A percentile compares a stretch with the other conserved stretches of the same genome.
Conservation (phyloP, 2,113 vertebrate genomes). For the Dryoscopus gambensis region DNA sequence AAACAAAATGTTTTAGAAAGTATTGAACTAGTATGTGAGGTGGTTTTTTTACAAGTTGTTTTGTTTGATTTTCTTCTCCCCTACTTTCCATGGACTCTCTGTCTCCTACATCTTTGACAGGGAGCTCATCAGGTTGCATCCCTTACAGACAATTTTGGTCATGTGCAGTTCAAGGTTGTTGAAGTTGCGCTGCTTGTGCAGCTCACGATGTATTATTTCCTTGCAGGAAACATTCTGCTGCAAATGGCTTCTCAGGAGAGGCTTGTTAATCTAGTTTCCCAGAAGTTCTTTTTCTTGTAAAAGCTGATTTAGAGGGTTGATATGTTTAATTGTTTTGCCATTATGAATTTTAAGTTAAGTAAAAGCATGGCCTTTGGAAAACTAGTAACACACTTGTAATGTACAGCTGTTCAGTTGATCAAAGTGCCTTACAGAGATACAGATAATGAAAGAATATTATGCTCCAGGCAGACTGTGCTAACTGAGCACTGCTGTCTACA, state of each 20-base stretch:
- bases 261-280: neutral
- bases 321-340: neutral
- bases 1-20: neutral
- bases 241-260: neutral
- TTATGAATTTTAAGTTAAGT: neutral
- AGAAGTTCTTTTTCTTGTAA: neutral
- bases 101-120: neutral
- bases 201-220: neutral
- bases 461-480: neutral
- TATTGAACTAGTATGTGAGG: fast-evolving
- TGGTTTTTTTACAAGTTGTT: neutral
- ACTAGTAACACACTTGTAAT: neutral
- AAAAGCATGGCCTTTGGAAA: neutral
- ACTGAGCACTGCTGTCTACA: neutral
- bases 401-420: neutral
- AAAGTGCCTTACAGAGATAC: neutral
- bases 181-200: neutral
- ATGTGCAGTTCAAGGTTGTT: neutral
- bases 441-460: neutral
- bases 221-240: neutral
- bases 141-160: neutral
- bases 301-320: neutral
- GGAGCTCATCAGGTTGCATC: neutral
- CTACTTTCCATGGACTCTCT: neutral
- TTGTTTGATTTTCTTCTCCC: neutral